Evolutionary conservation across 2,113 vertebrate genomes (phyloP).

Genomic region (Oriolus oriolus): DNA sequence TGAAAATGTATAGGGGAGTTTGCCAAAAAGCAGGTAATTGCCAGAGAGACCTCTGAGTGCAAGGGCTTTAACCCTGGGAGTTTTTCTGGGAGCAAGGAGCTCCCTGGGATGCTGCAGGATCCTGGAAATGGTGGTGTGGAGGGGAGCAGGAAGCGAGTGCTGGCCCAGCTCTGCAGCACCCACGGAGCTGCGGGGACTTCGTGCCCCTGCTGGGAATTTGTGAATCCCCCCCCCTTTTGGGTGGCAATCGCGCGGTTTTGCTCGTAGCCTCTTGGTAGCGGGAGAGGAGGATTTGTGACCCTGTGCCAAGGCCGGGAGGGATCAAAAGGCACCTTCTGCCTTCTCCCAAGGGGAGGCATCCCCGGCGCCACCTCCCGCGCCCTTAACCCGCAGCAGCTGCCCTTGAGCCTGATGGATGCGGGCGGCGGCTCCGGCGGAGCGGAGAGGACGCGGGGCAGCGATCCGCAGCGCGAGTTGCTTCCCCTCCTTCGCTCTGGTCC

Average conservation of each 20-base stretch:
- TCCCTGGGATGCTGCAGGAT: background rate
- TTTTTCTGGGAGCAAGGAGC: background rate
- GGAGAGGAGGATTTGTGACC: background rate
- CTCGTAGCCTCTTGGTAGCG: rapidly evolving
- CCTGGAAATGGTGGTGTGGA: background rate
- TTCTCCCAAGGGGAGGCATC: rapidly evolving
- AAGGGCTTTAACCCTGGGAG: background rate
- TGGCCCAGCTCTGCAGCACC: rapidly evolving
- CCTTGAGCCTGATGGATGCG: background rate
- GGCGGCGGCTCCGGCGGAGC: background rate
- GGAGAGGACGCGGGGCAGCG: background rate
- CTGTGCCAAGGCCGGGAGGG: rapidly evolving
- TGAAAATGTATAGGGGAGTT: rapidly evolving
- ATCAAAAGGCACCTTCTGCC: background rate
- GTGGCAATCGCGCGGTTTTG: rapidly evolving
- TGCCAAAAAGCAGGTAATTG: background rate
- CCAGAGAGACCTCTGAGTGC: background rate
- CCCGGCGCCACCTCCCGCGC: rapidly evolving
- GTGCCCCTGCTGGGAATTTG: rapidly evolving
- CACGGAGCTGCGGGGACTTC: rapidly evolving
- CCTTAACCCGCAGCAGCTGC: background rate
- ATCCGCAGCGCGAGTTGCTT: background rate
- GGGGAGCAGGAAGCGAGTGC: background rate
- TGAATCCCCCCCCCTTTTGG: rapidly evolving
- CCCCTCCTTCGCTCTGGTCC: background rate